Conservation (phyloP, 2,797 vertebrate species). For the Esox lucius region DNA sequence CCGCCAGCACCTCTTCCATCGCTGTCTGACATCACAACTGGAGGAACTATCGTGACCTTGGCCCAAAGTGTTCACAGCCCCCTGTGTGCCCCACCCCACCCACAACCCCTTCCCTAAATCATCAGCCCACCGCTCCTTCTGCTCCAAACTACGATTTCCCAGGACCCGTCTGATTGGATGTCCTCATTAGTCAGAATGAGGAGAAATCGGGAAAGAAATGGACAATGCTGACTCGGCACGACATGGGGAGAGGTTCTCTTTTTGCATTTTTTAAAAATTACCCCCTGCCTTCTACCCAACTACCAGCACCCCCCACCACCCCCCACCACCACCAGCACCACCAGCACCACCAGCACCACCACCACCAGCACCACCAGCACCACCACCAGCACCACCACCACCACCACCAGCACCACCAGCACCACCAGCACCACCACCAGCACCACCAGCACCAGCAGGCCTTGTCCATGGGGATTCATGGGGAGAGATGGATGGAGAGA, state of each 20-base stretch:
- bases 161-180: background rate
- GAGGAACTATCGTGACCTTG: slow-evolving; percentile 75
- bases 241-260: background rate
- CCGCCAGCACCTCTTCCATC: slow-evolving; percentile 40
- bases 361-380: no score
- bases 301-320: slow-evolving; percentile 31
- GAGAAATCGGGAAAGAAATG: background rate
- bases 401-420: no score
- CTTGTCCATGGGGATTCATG: slow-evolving; percentile 71
- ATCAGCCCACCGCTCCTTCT: background rate
- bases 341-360: no score
- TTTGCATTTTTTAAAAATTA: slow-evolving; percentile 45
- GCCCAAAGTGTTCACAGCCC: slow-evolving; percentile 71
- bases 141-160: background rate
- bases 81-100: slow-evolving; percentile 35
- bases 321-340: slow-evolving; percentile 15
- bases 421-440: no score
- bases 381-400: no score
- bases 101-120: background rate
- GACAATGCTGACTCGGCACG: slow-evolving; percentile 68
- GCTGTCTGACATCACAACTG: slow-evolving; percentile 74
- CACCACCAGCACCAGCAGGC: slow-evolving; percentile 1
- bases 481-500: background rate
- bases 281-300: slow-evolving; percentile 12
- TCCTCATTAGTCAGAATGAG: background rate